Evolutionary conservation across 2,888 invertebrate species (phyloP), one percentile per base, ranked within the genome.

Genomic region (Dascillus cervinus): DNA sequence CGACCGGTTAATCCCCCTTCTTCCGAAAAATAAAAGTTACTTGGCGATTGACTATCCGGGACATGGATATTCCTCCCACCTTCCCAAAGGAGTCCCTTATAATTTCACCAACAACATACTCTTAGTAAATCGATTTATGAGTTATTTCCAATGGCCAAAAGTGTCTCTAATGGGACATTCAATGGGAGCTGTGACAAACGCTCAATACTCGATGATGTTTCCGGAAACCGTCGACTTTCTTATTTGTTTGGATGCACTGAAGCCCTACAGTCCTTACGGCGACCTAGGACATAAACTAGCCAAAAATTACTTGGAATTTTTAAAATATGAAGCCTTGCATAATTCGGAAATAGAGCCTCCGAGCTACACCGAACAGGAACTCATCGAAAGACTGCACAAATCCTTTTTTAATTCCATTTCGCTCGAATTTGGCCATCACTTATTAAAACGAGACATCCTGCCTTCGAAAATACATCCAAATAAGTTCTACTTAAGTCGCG

Each of bases 91-190:
- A 37, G 34, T 58, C 17, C 51, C n/a, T n/a, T n/a, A n/a, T n/a
- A n/a, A n/a, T n/a, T n/a, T n/a, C n/a, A n/a, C n/a, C n/a, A n/a
- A n/a, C n/a, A n/a, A n/a, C n/a, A n/a, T n/a, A n/a, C n/a, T n/a
- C n/a, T n/a, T n/a, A n/a, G n/a, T n/a, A n/a, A n/a, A n/a, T n/a
- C n/a, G n/a, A n/a, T n/a, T 82, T 26, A 71, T 73, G 49, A 68
- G 75, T 10, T 69, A 80, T 50, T 80, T 77, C 47, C 71, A 75
- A 43, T 83, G 82, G 82, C 67, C 75, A 4, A 77, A 77, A 58
- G 65, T 83, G 1, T 77, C 80, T 2, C 53, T 85, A 20, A 46
- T 85, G 29, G 73, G 72, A 1, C 84, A 84, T 54, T 83, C 82
- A 0, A 70, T 81, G 72, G 78, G 81, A 11, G 73, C 75, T 0